Conservation (phyloP, 2,113 vertebrate species). For the Lathamus discolor region DNA sequence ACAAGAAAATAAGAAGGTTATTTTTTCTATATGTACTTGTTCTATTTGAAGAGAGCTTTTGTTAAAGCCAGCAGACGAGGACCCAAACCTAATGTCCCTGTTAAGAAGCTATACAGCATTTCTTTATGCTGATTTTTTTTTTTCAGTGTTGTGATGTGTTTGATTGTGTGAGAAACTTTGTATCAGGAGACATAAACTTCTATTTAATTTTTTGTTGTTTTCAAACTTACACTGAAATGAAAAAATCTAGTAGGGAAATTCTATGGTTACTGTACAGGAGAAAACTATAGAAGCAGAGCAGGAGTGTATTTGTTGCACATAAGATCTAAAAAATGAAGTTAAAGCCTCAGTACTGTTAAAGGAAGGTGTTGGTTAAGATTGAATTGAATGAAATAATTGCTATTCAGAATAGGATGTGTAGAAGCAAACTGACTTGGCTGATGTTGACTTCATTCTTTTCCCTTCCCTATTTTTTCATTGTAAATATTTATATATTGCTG, state of each 20-base stretch:
- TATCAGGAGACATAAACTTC: slow-evolving; percentile 33
- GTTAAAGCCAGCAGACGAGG: slow-evolving; percentile 48
- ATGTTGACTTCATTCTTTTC: slow-evolving; percentile 59
- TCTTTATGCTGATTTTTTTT: slow-evolving; percentile 33
- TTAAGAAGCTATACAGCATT: slow-evolving; percentile 51
- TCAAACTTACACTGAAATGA: slow-evolving; percentile 46
- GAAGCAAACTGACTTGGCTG: slow-evolving; percentile 48
- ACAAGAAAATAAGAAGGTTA: slow-evolving; percentile 56
- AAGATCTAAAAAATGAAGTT: not conserved
- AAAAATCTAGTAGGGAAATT: slow-evolving; percentile 38
- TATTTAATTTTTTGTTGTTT: slow-evolving; percentile 56
- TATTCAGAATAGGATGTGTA: slow-evolving; percentile 50
- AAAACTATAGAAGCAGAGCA: slow-evolving; percentile 16
- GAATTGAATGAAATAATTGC: slow-evolving; percentile 17
- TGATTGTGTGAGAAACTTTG: slow-evolving; percentile 43
- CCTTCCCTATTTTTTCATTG: slow-evolving; percentile 77
- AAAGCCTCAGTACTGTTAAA: not conserved
- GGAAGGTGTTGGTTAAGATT: not conserved
- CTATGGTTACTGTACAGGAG: slow-evolving; percentile 35
- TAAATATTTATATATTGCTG: slow-evolving; percentile 81
- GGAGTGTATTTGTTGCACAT: slow-evolving; percentile 13
- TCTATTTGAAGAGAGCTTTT: slow-evolving; percentile 62
- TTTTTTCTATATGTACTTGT: slow-evolving; percentile 66
- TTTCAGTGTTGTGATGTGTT: slow-evolving; percentile 64
- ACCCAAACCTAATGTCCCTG: slow-evolving; percentile 2